phyloP scores from a whole-genome alignment of 2,797 vertebrate genomes.

The Hyperoplus lanceolatus region DNA sequence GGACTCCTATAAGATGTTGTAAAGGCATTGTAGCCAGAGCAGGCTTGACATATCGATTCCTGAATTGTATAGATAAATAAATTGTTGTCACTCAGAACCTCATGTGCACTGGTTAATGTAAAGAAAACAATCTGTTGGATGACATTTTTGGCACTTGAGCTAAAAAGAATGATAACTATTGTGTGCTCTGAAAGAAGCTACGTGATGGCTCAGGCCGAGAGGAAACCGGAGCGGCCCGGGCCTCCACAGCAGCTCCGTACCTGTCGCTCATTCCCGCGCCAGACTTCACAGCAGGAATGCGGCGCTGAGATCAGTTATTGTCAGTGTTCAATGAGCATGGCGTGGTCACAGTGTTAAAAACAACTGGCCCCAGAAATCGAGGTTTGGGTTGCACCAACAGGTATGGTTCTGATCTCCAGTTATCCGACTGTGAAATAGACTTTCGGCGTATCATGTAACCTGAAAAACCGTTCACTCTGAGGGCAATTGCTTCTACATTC shows the following conservation, averaged over 20 bases:
- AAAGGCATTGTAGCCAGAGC: slow-evolving; percentile 39
- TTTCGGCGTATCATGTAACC: slow-evolving; percentile 43
- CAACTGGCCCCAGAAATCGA: slow-evolving; percentile 77
- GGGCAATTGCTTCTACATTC: slow-evolving; percentile 23
- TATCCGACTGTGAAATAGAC: slow-evolving; percentile 72
- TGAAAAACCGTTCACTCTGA: not conserved
- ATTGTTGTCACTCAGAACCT: slow-evolving; percentile 38
- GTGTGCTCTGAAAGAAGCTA: slow-evolving; percentile 13
- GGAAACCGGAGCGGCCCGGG: slow-evolving; percentile 53
- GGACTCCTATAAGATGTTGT: slow-evolving; percentile 38
- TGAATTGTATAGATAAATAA: slow-evolving; percentile 66
- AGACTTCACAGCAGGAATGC: slow-evolving; percentile 85
- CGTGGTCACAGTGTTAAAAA: slow-evolving; percentile 78
- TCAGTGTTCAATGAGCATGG: slow-evolving; percentile 81
- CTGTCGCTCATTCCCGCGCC: slow-evolving; percentile 74
- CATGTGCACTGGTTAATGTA: slow-evolving; percentile 23
- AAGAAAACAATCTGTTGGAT: slow-evolving; percentile 3
- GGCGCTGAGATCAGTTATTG: slow-evolving; percentile 81
- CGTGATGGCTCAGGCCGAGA: slow-evolving; percentile 32
- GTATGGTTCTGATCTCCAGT: slow-evolving; percentile 66
- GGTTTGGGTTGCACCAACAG: slow-evolving; percentile 81
- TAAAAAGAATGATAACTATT: not conserved
- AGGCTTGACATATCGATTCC: slow-evolving; percentile 41
- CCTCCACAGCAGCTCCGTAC: slow-evolving; percentile 58
- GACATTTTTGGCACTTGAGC: not conserved